Base-by-base conservation (phyloP, 2,888 invertebrate species). In the Slavum lentiscoides region DNA sequence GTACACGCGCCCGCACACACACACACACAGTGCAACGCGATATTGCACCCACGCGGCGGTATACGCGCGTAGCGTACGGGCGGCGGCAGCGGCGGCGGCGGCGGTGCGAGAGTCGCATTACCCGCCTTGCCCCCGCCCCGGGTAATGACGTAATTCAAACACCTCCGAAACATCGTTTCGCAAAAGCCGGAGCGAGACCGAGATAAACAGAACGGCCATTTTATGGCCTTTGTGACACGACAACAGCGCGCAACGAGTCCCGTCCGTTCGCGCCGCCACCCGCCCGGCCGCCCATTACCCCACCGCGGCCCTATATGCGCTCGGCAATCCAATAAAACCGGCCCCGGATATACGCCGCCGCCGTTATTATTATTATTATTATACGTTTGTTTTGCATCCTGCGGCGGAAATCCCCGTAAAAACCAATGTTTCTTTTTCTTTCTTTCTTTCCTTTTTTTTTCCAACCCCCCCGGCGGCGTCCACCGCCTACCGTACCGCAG, bases 191-290 rank as follows among this genome's bases (percentile, higher is more conserved):
- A 49, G 68, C 19, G 76, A 69, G 76, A 70, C 77, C 69, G 23
- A 77, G 77, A 69, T 77, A 77, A 62, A 77, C 70, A 62, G 53
- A 70, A 77, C 62, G 70, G 70, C 77, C 69, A 77, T 77, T 77
- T 76, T 77, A 77, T 70, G 77, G 77, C 69, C 61, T 77, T 77
- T 77, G 77, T 77, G 77, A 77, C 77, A 77, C 77, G 70, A 62
- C 49, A 43, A 30, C 21, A 30, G 55, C 58, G 49, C 61, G 19
- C 74, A 30, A 30, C 30, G 30, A 30, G 30, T 30, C 30, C 30
- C 30, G 30, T 30, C 4, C 30, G 30, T 30, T 30, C 30, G 30
- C 30, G 30, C 30, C 30, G 30, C 30, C 30, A 30, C 30, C 30
- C 30, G 4, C 4, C 30, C 30, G 4, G 2, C 30, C 30, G 30